Evolutionary conservation across 2,797 vertebrate species (phyloP).

Genomic region (Momotus momota): DNA sequence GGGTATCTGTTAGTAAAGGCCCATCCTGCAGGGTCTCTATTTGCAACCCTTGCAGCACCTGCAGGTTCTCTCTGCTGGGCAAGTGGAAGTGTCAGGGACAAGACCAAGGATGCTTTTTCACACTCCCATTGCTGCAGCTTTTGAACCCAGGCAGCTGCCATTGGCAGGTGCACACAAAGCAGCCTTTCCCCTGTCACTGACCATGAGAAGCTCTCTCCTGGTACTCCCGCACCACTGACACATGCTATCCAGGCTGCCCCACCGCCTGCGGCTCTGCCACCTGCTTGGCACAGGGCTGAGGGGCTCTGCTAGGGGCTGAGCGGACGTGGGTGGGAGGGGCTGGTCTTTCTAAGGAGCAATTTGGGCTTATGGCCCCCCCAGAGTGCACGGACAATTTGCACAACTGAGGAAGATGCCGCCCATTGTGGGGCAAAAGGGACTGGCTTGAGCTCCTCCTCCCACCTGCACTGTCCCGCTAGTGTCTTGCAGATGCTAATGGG

Average conservation of each 20-base stretch:
- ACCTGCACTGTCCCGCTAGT: neutral
- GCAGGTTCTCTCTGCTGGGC: neutral
- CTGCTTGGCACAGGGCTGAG: neutral
- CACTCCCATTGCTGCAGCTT: neutral
- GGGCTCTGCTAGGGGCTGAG: neutral
- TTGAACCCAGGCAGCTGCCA: neutral
- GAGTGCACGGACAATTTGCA: conserved; percentile 44
- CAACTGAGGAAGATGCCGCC: conserved; percentile 7
- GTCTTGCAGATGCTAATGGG: conserved; percentile 43
- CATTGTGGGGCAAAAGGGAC: neutral
- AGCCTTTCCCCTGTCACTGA: conserved; percentile 78
- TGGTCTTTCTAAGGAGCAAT: conserved; percentile 10
- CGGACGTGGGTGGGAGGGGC: conserved; percentile 18
- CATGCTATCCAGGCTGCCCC: neutral
- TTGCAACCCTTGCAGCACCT: neutral
- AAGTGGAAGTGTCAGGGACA: neutral
- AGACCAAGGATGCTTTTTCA: neutral
- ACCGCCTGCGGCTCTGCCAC: neutral
- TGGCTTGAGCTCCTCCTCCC: neutral
- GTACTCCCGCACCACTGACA: conserved; percentile 5
- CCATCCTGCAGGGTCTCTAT: neutral
- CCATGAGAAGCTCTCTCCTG: conserved; percentile 37
- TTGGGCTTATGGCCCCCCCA: conserved; percentile 61
- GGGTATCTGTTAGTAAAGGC: neutral
- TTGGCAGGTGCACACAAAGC: conserved; percentile 64